Base-by-base conservation (phyloP, 2,797 vertebrate species). In the Brachyalestes nurse region DNA sequence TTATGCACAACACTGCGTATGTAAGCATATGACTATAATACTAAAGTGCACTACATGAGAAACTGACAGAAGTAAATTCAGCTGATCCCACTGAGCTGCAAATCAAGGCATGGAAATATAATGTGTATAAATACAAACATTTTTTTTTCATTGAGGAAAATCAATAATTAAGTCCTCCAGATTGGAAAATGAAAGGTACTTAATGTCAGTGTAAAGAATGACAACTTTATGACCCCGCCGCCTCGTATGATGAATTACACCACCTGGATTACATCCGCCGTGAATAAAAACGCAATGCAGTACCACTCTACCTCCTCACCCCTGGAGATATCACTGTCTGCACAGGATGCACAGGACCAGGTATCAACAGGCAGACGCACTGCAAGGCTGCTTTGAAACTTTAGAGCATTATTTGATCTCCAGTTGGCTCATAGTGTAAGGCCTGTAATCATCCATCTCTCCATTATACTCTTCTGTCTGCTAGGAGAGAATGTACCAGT, bases 381-480 rank as follows among this genome's bases (percentile, higher is more conserved):
- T 17, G 70, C 34, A 57, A 19, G 16, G 61, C 61, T 47, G 23
- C 49, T 58, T 19, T 19, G 34, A 72, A 73, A 65, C 58, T 66
- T 79, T 25, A n/a, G 47, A 66, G 45, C 42, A 38, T 74, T 21
- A 60, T 61, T 58, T 65, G 38, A 65, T 10, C 60, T 80, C 21
- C 42, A 21, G 23, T 74, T 67, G 71, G 55, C 72, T 34, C 42
- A 58, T 49, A 74, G 78, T 42, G 55, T n/a, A 45, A 74, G 55
- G 49, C 78, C 64, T 78, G 73, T 80, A 25, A 82, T 75, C 78
- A 69, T 78, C 71, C 45, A 64, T 83, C 28, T 80, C 73, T 34
- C 34, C 14, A 78, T 80, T 79, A 76, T 72, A 14, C 67, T 47
- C 57, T 38, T 47, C 77, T 80, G 81, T 71, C 67, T 79, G 25